Evolutionary conservation across 30 jellyfish, hydroid and myxozoan species (phyloP), one percentile per base, ranked within the genome.

Genomic region (Hydractinia symbiolongicarpus): DNA sequence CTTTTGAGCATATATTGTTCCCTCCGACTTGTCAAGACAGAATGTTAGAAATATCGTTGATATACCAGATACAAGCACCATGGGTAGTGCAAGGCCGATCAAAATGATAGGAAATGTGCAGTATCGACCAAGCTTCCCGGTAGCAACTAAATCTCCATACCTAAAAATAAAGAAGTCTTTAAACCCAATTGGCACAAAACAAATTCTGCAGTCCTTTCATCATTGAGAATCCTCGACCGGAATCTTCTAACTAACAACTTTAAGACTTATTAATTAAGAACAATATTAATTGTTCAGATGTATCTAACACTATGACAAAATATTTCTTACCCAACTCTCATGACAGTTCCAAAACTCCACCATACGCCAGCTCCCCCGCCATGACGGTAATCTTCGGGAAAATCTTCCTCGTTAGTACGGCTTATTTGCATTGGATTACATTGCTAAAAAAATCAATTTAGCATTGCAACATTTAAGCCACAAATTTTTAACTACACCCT

Each of bases 281-380:
- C 69, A 17, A 58, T 11, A 17, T 30, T n/a, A n/a, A n/a, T n/a
- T 30, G 74, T n/a, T 0, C 16, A 13, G 74, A 64, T 13, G 17
- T 0, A 58, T 58, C 19, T 11, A 16, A 11, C 69, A 58, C 19
- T 16, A 3, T 11, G 69, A 16, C 3, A 58, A 64, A 51, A 13
- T 58, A 16, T 64, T 13, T 19, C 71, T 53, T 71, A 50, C 80
- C 80, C 80, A n/a, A 71, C 15, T 19, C 80, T 30, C 17, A 71
- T 15, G 14, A 71, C 53, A 7, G 80, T 71, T 20, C 61, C 50
- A 8, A 71, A n/a, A 10, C n/a, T 58, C 80, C 80, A 71, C 80
- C 80, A 71, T 3, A 71, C 60, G 4, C 80, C 80, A 71, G 80
- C 80, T 5, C 67, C 67, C 7, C n/a, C 80, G 4, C 80, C 80